Percentiles rank a stretch among this genome's conserved stretches.
Evolutionary conservation across 1,140 invertebrate genomes (phyloP).

Genomic region (Periplaneta americana): DNA sequence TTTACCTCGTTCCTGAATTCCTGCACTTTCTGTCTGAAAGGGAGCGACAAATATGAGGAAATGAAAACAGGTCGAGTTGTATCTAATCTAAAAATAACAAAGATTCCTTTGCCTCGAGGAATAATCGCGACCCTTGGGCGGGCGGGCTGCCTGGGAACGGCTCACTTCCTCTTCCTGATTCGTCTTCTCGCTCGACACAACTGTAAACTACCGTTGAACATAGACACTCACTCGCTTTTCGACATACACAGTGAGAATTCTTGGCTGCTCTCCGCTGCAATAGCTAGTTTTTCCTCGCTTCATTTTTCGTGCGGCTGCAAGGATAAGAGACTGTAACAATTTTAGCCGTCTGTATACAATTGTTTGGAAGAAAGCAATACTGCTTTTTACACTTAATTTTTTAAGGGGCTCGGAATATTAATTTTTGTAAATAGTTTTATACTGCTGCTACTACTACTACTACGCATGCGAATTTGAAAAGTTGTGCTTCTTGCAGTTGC

Average conservation of each 20-base stretch:
- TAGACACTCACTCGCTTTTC: background rate
- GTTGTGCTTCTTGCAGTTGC: no score
- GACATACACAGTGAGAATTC: background rate
- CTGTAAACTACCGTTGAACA: background rate
- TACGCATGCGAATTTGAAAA: no score
- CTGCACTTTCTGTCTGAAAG: background rate
- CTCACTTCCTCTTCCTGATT: background rate
- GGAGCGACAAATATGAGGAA: background rate
- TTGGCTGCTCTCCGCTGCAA: background rate
- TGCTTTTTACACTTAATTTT: no score
- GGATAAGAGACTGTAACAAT: no score
- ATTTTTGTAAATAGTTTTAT: no score
- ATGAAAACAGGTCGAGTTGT: background rate
- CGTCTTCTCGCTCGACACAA: background rate
- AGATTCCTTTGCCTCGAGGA: background rate
- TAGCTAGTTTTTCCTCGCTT: no score
- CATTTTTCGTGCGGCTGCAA: no score
- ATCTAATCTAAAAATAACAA: background rate
- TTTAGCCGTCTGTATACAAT: no score
- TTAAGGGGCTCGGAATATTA: no score
- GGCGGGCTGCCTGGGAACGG: background rate
- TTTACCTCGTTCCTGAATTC: background rate
- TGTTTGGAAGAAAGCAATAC: no score
- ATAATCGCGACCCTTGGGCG: background rate
- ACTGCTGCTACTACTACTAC: no score